These are phyloP conservation scores for Tiphia femorata DNA, from an alignment of 2,888 invertebrate genomes.

Conservation along the genomic window DNA sequence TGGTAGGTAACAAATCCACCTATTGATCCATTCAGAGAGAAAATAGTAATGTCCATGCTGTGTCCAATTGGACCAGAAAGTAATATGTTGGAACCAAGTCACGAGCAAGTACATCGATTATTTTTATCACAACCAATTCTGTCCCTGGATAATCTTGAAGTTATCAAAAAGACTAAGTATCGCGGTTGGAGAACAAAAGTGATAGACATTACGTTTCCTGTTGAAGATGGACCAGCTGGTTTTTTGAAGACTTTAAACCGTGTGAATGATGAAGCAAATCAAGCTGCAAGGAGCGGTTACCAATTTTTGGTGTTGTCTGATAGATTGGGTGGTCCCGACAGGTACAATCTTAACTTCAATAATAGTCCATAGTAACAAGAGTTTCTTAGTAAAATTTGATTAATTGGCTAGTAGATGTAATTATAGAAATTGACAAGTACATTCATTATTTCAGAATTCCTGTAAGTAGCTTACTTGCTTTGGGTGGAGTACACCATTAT, in stretches of 20 bases:
- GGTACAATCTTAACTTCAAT: constrained; percentile 37
- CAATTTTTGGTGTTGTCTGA: constrained; percentile 92
- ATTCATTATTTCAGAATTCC: constrained; percentile 78
- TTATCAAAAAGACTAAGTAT: constrained; percentile 85
- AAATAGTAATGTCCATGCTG: constrained; percentile 97
- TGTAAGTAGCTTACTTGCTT: constrained; percentile 84
- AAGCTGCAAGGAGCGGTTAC: constrained; percentile 83
- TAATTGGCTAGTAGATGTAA: too few relatives aligned
- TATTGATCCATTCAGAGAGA: constrained; percentile 98
- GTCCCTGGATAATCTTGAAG: constrained; percentile 90
- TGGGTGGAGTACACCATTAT: constrained; percentile 96
- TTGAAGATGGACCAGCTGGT: constrained; percentile 80
- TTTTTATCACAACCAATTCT: constrained; percentile 95
- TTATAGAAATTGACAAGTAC: too few relatives aligned
- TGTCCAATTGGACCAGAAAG: constrained; percentile 98
- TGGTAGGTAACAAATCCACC: constrained; percentile 97
- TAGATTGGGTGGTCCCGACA: constrained; percentile 74
- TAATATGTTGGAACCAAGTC: constrained; percentile 92
- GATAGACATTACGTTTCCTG: constrained; percentile 91
- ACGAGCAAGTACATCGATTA: constrained; percentile 88
- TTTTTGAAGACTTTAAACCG: constrained; percentile 83
- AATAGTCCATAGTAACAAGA: not conserved
- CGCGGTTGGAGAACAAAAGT: constrained; percentile 91
- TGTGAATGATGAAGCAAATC: constrained; percentile 84
- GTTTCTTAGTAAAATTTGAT: not conserved